Conservation (phyloP, 1,140 invertebrate genomes). For the Sitobion miscanthi region DNA sequence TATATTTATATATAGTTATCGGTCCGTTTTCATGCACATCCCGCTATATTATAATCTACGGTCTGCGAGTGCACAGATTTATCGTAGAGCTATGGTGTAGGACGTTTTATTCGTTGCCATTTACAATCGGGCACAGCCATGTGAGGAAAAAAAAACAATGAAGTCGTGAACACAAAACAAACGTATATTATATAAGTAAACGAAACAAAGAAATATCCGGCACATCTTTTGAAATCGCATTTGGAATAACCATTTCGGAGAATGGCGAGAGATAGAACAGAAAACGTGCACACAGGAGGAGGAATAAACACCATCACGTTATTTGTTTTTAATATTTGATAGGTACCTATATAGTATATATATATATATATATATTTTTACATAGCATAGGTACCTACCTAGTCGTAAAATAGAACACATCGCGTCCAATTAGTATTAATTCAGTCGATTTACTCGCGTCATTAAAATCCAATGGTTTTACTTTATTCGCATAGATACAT, state of each 20-base stretch:
- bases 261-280: neutral
- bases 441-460: neutral
- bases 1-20: neutral
- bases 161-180: neutral
- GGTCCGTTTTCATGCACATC: neutral
- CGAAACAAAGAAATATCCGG: neutral
- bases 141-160: neutral
- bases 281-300: neutral
- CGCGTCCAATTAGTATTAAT: neutral
- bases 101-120: neutral
- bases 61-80: neutral
- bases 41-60: neutral
- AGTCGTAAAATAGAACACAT: neutral
- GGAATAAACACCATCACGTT: neutral
- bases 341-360: too few relatives aligned
- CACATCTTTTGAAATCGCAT: neutral
- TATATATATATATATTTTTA: neutral
- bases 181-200: slow-evolving; percentile 5
- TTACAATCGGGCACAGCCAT: neutral
- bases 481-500: neutral
- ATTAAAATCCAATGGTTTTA: neutral
- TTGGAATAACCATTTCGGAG: neutral
- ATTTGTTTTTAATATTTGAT: neutral
- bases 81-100: neutral
- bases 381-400: neutral